Evolutionary conservation across 2,888 invertebrate genomes (phyloP), one percentile per base, ranked within the genome.

Genomic region (Vesta saturnalis): DNA sequence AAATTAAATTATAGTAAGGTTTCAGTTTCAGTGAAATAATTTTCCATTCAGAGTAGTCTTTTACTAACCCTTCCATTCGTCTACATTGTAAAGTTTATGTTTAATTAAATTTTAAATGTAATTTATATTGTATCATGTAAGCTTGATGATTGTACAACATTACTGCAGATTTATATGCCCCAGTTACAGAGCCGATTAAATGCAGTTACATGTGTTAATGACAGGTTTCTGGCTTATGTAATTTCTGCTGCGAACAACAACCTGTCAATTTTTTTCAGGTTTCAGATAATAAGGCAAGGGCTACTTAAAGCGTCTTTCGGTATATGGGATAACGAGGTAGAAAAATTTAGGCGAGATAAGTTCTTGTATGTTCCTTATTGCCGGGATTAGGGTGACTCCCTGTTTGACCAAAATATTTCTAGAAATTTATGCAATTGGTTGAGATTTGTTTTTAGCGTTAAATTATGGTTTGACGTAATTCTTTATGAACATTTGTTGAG

Each of bases 91-190:
- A 39, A 39, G 39, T 39, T 10, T 3, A 1, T 10, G 8, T 39
- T n/a, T 39, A 39, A 39, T 39, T 39, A 39, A 39, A n/a, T n/a
- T 39, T 39, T 39, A n/a, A 39, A n/a, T n/a, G 39, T 39, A 39
- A 39, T 39, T 39, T 39, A 39, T n/a, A n/a, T n/a, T 39, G 39
- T n/a, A 2, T 8, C 39, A n/a, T n/a, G 12, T n/a, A 39, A 39
- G 8, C 39, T 39, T 4, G 39, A 39, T n/a, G n/a, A 39, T 39
- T 39, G 39, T 39, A 39, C n/a, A n/a, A n/a, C n/a, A n/a, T n/a
- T n/a, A 39, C 39, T 39, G 39, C 39, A 39, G 8, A 39, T 39
- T 39, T 39, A 39, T 39, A n/a, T n/a, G 12, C 12, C n/a, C 39
- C 39, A 39, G n/a, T 10, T 39, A 39, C 39, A n/a, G 30, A 39